phyloP scores from a whole-genome alignment of 1,140 invertebrate species.

The Drosophila chauvacae region DNA sequence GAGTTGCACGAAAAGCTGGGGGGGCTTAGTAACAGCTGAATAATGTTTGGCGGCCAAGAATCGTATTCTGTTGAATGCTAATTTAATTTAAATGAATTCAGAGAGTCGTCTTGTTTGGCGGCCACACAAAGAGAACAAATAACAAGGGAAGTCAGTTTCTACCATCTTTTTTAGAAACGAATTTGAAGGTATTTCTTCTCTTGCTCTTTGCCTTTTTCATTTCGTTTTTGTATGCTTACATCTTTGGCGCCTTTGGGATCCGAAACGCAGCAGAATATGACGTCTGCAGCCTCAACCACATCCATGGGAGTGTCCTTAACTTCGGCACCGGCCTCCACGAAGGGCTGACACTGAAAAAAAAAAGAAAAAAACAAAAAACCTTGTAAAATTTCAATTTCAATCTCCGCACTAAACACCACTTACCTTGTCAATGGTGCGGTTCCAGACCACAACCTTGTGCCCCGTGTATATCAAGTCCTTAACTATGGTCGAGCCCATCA shows the following conservation, averaged over 20 bases:
- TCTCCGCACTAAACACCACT: slow-evolving; percentile 30
- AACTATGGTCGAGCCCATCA: slow-evolving; percentile 98
- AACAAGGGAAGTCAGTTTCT: not conserved
- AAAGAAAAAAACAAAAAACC: not conserved
- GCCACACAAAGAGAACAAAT: not conserved
- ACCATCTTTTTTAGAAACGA: not conserved
- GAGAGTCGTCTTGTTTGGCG: not conserved
- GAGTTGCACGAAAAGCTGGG: not conserved
- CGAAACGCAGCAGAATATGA: slow-evolving; percentile 97
- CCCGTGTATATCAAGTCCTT: slow-evolving; percentile 97
- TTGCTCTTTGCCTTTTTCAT: not conserved
- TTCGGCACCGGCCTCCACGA: slow-evolving; percentile 90
- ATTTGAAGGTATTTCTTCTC: not conserved
- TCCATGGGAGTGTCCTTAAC: slow-evolving; percentile 94
- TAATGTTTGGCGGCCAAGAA: not conserved
- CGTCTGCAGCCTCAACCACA: slow-evolving; percentile 95
- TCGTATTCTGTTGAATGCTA: slow-evolving; percentile 4
- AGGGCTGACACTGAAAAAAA: slow-evolving; percentile 88
- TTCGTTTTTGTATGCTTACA: slow-evolving; percentile 86
- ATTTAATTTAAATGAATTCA: slow-evolving; percentile 13
- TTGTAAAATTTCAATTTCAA: no score
- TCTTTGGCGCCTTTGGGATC: slow-evolving; percentile 97
- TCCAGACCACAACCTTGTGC: slow-evolving; percentile 97
- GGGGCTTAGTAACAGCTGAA: not conserved
- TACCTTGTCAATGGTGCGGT: slow-evolving; percentile 96